phyloP scores from a whole-genome alignment of 2,797 vertebrate species.

The Ptychadena robeensis region DNA sequence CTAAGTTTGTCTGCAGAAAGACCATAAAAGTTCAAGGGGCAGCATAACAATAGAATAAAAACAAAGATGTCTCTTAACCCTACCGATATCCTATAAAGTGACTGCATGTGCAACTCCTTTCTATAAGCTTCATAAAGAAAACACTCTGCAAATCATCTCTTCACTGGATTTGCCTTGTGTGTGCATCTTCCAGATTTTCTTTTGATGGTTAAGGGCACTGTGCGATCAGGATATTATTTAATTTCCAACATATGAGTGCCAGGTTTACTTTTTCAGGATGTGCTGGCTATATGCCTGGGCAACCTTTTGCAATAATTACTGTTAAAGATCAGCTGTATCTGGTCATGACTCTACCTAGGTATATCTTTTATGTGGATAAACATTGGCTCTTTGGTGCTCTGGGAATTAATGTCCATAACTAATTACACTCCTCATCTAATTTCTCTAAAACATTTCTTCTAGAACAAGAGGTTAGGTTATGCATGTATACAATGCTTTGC shows the following conservation, averaged over 20 bases:
- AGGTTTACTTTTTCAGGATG: background rate
- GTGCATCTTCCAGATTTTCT: background rate
- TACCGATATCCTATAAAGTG: background rate
- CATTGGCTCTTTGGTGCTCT: background rate
- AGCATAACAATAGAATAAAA: conserved; percentile 43
- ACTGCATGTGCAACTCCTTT: background rate
- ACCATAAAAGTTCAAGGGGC: conserved; percentile 58
- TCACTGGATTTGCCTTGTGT: conserved; percentile 2
- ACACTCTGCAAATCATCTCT: background rate
- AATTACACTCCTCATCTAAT: no score
- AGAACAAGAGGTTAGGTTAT: no score
- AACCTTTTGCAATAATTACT: no score
- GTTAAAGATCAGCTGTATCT: no score
- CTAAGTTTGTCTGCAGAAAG: conserved; percentile 50
- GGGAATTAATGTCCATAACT: background rate
- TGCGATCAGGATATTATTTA: background rate
- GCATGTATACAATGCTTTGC: no score
- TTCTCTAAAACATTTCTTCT: no score
- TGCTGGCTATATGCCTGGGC: no score
- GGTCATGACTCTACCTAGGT: background rate
- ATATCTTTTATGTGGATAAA: background rate
- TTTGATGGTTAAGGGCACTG: conserved; percentile 21
- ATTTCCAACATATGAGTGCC: conserved; percentile 15
- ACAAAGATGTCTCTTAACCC: conserved; percentile 38
- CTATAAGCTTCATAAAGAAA: background rate